These are phyloP conservation scores for Empidonax alnorum DNA, from an alignment of 2,113 vertebrate genomes.

Conservation along the genomic window DNA sequence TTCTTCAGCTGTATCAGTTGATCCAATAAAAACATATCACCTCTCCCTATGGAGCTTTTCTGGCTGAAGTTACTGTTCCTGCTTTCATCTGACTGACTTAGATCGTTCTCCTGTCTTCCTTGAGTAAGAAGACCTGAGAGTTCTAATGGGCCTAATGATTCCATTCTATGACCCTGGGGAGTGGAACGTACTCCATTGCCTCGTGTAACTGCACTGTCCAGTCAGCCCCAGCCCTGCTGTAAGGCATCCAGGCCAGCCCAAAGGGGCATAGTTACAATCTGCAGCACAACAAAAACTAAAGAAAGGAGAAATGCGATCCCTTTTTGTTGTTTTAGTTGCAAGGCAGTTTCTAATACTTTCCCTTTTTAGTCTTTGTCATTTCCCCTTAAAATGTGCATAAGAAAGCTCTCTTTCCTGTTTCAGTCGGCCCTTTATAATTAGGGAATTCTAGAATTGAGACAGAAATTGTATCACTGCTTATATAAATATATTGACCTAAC, in stretches of 20 bases:
- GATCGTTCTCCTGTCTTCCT: background rate
- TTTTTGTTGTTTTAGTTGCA: background rate
- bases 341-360: background rate
- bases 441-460: background rate
- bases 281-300: background rate
- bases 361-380: background rate
- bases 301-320: background rate
- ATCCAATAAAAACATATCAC: background rate
- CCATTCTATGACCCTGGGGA: background rate
- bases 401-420: constrained; percentile 2
- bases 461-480: background rate
- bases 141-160: background rate
- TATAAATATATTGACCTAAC: background rate
- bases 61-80: background rate
- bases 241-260: background rate
- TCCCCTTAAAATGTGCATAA: background rate
- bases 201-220: background rate
- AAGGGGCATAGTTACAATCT: background rate
- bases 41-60: background rate
- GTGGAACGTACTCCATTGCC: background rate
- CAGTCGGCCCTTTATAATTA: background rate
- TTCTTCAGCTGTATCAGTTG: background rate
- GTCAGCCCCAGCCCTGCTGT: background rate
- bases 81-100: background rate
- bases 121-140: background rate